A percentile compares a stretch with the other conserved stretches of the same genome.
These are phyloP conservation scores for Psittacula derbiana DNA, from an alignment of 2,797 vertebrate species.

Conservation along the genomic window DNA sequence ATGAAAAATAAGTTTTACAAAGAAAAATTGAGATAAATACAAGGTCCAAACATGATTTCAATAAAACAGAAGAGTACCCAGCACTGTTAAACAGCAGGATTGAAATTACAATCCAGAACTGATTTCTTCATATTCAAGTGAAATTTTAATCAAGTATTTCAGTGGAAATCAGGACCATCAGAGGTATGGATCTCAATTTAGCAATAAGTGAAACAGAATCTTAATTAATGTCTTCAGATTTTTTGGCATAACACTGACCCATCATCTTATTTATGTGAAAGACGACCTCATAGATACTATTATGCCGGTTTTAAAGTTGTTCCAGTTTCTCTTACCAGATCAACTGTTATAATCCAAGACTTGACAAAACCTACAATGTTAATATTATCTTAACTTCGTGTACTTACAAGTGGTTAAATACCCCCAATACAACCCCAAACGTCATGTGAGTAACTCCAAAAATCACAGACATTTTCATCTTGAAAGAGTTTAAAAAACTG, in stretches of 20 bases:
- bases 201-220: background rate
- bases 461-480: constrained; percentile 99
- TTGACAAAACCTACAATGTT: background rate
- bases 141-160: background rate
- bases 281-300: background rate
- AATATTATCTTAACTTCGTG: background rate
- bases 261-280: background rate
- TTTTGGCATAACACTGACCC: background rate
- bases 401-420: constrained; percentile 96
- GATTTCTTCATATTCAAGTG: background rate
- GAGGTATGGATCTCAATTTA: background rate
- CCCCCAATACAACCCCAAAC: constrained; percentile 90
- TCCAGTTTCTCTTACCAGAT: background rate
- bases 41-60: background rate
- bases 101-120: background rate
- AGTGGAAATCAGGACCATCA: background rate
- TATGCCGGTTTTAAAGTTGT: background rate
- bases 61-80: background rate
- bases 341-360: background rate
- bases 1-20: background rate
- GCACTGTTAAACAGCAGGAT: background rate
- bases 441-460: constrained; percentile 94
- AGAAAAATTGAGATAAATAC: background rate
- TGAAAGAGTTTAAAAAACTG: constrained; percentile 96
- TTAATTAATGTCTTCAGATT: background rate